phyloP scores from a whole-genome alignment of 2,888 invertebrate genomes.

The Stenchaetothrips biformis region DNA sequence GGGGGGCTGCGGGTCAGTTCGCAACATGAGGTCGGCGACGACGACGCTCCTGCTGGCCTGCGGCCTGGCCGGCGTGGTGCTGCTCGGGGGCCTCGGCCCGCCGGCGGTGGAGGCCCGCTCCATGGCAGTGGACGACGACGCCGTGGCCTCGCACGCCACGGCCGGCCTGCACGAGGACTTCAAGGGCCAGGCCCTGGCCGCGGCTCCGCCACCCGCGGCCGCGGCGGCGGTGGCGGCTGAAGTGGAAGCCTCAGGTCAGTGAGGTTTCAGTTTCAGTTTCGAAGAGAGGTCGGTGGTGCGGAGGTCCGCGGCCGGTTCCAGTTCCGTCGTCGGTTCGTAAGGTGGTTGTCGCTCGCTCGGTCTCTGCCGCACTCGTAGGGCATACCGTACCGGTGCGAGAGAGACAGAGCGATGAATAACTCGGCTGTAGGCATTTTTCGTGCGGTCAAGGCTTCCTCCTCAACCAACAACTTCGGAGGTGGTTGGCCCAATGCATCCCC shows the following conservation, averaged over 20 bases:
- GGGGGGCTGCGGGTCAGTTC: neutral
- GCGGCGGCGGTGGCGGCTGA: neutral
- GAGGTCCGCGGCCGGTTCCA: neutral
- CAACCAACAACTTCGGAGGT: too few species aligned
- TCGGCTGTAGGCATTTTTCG: too few species aligned
- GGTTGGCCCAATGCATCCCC: too few species aligned
- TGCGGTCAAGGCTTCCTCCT: too few species aligned
- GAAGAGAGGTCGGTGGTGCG: too few species aligned
- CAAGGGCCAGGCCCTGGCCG: slow-evolving; percentile 1
- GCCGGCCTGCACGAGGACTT: neutral
- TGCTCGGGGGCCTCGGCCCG: neutral
- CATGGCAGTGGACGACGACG: neutral
- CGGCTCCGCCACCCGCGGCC: neutral
- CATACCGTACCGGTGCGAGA: neutral
- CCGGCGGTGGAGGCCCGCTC: neutral
- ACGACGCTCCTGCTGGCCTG: neutral
- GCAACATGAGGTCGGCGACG: neutral
- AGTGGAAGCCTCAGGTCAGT: neutral
- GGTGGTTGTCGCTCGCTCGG: too few species aligned
- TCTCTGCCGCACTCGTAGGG: neutral
- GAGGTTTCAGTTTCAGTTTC: neutral
- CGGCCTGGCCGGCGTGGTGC: neutral
- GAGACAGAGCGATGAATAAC: neutral
- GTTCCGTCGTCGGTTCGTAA: neutral
- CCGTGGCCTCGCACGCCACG: neutral